Evolutionary conservation across 1,140 invertebrate species (phyloP).

Genomic region (Drosophila tani): DNA sequence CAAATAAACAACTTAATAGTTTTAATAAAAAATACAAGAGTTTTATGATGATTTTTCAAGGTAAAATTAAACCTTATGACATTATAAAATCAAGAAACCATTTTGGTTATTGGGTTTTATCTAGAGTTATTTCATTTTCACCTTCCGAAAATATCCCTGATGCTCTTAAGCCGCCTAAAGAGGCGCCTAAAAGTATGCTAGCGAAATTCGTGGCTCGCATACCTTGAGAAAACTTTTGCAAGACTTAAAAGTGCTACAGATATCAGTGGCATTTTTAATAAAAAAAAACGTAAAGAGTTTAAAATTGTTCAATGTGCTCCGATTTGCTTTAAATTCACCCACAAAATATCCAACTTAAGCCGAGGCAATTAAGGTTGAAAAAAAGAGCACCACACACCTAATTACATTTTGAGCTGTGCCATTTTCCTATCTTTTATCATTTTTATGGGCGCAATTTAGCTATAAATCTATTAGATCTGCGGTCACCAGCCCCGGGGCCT

Average conservation of each 20-base stretch:
- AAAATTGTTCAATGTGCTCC: neutral
- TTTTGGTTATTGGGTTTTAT: neutral
- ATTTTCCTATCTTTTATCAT: constrained; percentile 21
- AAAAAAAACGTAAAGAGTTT: neutral
- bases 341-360: constrained; percentile 11
- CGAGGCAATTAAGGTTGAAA: constrained; percentile 17
- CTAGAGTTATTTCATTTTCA: too few relatives aligned
- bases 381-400: constrained; percentile 16
- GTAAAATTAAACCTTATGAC: neutral
- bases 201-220: neutral
- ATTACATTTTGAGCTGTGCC: constrained; percentile 56
- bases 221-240: neutral
- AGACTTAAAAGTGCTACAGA: too few relatives aligned
- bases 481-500: constrained; percentile 37
- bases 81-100: too few relatives aligned
- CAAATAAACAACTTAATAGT: neutral
- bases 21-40: neutral
- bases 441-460: constrained; percentile 55
- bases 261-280: neutral
- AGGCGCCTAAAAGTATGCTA: neutral
- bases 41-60: neutral
- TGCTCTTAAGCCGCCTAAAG: neutral
- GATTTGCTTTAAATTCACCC: neutral
- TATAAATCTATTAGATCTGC: constrained; percentile 72
- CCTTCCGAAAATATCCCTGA: neutral